Evolutionary conservation across 1,140 invertebrate species (phyloP).

Genomic region (Euura saliciscinereae): DNA sequence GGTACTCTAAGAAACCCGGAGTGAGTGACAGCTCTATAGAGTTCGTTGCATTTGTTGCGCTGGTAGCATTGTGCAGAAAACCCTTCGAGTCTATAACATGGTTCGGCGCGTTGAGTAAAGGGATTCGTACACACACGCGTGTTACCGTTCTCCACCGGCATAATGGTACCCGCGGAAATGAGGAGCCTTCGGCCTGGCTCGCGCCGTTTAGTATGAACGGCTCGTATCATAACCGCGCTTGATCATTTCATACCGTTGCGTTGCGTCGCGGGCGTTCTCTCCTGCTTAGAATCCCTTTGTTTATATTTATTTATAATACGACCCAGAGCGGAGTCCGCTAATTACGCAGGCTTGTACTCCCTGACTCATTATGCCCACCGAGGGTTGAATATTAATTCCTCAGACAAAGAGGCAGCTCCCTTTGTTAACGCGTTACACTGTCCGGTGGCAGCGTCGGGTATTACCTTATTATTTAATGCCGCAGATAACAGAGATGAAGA

Average conservation of each 20-base stretch:
- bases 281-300: background rate
- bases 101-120: background rate
- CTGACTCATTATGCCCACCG: background rate
- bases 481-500: no score
- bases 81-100: background rate
- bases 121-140: background rate
- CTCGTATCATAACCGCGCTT: background rate
- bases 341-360: background rate
- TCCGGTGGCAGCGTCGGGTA: no score
- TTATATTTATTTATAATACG: background rate
- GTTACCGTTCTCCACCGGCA: background rate
- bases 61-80: constrained; percentile 52
- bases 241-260: background rate
- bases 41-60: constrained; percentile 37
- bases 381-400: constrained; percentile 1
- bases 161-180: background rate
- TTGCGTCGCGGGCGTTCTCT: no score
- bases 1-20: constrained; percentile 30
- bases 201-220: background rate
- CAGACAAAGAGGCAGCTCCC: background rate
- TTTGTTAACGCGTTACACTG: no score
- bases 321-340: background rate
- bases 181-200: background rate
- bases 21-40: constrained; percentile 58
- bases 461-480: no score